These are phyloP conservation scores for Eupithecia pulchellata DNA, from an alignment of 2,888 invertebrate genomes.

Conservation along the genomic window DNA sequence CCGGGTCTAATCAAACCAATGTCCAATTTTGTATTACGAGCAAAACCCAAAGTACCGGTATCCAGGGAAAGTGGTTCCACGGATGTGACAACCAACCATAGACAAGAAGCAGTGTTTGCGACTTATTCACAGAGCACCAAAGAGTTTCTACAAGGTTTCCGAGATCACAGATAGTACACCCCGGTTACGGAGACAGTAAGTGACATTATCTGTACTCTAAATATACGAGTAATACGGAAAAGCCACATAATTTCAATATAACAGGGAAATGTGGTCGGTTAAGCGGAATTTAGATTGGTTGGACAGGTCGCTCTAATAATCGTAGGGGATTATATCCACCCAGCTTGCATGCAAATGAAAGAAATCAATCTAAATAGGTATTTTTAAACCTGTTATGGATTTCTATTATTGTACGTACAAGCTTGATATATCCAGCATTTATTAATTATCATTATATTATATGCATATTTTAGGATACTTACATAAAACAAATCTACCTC, in stretches of 20 bases:
- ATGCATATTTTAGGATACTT: too few relatives aligned
- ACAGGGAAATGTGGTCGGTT: slow-evolving; percentile 44
- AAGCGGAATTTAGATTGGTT: slow-evolving; percentile 37
- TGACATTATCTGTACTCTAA: slow-evolving; percentile 43
- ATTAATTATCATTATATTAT: background rate
- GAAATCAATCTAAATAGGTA: background rate
- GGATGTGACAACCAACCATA: slow-evolving; percentile 41
- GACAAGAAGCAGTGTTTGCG: slow-evolving; percentile 10
- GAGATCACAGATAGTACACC: slow-evolving; percentile 34
- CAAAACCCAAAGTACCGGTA: slow-evolving; percentile 28
- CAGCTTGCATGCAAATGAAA: background rate
- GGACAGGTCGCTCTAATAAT: slow-evolving; percentile 28
- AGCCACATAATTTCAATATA: slow-evolving; percentile 46
- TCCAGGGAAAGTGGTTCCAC: slow-evolving; percentile 43
- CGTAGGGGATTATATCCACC: slow-evolving; percentile 21
- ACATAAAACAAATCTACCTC: background rate
- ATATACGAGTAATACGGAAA: slow-evolving; percentile 46
- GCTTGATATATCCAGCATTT: too few relatives aligned
- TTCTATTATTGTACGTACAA: background rate
- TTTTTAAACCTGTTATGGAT: background rate
- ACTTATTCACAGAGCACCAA: slow-evolving; percentile 13
- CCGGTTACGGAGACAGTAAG: slow-evolving; percentile 39
- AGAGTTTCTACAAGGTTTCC: slow-evolving; percentile 21
- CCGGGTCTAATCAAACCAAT: slow-evolving; percentile 22
- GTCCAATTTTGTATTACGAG: slow-evolving; percentile 20